phyloP scores from a whole-genome alignment of 2,888 invertebrate species.

The Vanessa cardui region DNA sequence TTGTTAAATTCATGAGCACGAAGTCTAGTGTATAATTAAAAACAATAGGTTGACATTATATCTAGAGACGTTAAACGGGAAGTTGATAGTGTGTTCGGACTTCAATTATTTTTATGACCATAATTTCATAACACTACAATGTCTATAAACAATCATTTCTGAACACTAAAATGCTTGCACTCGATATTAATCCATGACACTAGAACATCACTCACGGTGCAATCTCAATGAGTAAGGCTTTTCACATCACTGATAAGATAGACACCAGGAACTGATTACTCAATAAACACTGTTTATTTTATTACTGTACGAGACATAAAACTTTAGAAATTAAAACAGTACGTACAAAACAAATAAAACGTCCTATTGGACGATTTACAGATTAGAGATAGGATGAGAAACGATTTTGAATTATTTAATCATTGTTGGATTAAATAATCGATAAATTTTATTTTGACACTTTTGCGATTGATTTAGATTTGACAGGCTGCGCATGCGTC shows the following conservation, averaged over 20 bases:
- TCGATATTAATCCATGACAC: conserved; percentile 21
- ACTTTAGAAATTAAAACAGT: background rate
- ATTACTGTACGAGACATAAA: conserved; percentile 1
- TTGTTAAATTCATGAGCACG: too few relatives aligned
- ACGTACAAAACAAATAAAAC: background rate
- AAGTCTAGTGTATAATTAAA: too few relatives aligned
- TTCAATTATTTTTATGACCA: too few relatives aligned
- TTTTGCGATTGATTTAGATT: too few relatives aligned
- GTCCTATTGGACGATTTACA: too few relatives aligned
- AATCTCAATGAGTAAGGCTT: conserved; percentile 23
- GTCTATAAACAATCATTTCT: background rate
- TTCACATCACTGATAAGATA: conserved; percentile 34
- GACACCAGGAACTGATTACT: conserved; percentile 23
- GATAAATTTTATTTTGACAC: too few relatives aligned
- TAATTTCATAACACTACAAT: background rate
- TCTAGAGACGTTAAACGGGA: background rate
- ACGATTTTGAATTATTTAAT: too few relatives aligned
- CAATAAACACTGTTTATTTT: conserved; percentile 25
- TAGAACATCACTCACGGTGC: conserved; percentile 12
- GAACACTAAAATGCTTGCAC: conserved; percentile 3
- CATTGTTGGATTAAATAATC: too few relatives aligned
- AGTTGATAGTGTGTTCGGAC: too few relatives aligned
- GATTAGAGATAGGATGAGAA: too few relatives aligned
- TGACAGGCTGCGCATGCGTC: too few relatives aligned
- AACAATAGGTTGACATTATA: background rate